These are phyloP conservation scores for Wasmannia auropunctata DNA, from an alignment of 1,140 invertebrate genomes.

Conservation along the genomic window DNA sequence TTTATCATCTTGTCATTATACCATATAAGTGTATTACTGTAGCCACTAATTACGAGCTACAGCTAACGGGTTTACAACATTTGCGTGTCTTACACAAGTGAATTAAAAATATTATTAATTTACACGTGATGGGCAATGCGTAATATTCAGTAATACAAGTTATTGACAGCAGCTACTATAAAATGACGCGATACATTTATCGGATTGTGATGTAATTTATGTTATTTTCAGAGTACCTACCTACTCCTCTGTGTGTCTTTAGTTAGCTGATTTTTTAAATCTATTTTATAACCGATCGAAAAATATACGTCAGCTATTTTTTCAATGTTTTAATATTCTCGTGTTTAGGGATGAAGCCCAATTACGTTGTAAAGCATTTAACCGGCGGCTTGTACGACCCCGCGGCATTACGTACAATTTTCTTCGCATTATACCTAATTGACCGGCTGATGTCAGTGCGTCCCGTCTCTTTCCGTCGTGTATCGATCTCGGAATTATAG, in stretches of 20 bases:
- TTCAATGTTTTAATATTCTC: constrained; percentile 10
- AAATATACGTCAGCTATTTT: background rate
- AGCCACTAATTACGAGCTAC: background rate
- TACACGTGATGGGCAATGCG: background rate
- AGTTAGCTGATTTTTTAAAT: background rate
- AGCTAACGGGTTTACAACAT: background rate
- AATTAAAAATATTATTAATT: background rate
- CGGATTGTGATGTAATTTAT: background rate
- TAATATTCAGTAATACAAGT: background rate
- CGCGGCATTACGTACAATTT: constrained; percentile 69
- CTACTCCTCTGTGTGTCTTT: background rate
- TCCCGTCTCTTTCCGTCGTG: constrained; percentile 57
- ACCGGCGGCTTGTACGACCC: constrained; percentile 19
- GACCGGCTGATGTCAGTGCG: constrained; percentile 68
- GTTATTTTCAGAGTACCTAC: background rate
- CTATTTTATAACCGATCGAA: background rate
- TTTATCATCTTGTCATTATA: constrained; percentile 2
- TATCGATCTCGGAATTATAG: constrained; percentile 68
- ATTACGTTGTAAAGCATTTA: constrained; percentile 66
- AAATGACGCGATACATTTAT: background rate
- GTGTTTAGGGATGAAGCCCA: constrained; percentile 2
- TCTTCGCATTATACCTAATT: constrained; percentile 74
- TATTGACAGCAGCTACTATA: background rate
- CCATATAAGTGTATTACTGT: background rate
- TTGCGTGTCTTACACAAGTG: background rate